Base-by-base conservation (phyloP, 1,140 invertebrate species). In the Drosophila bipectinata region DNA sequence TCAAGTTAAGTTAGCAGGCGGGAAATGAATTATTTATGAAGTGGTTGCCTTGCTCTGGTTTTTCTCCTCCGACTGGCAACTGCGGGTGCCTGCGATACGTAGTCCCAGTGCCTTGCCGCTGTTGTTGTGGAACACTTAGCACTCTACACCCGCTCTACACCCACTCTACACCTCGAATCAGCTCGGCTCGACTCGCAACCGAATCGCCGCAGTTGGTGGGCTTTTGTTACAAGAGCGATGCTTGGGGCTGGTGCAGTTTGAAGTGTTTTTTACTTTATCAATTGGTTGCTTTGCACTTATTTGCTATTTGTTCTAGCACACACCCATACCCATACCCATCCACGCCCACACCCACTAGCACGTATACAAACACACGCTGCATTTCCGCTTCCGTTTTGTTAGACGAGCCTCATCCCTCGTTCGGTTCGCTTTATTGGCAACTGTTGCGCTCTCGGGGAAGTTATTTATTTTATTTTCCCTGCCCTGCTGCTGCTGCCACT, bases 1-100 rank as follows among this genome's bases (percentile, higher is more conserved):
- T 81, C 64, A 88, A 87, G 82, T 83, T 79, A 67, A 84, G 82
- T 77, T 78, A 79, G 75, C 77, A 81, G 77, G 74, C 85, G 78
- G 79, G 79, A 89, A 91, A 90, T 91, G 89, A 91, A 91, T 91
- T 91, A 91, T 91, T 91, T 91, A 91, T 91, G 89, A 91, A 91
- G 89, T 89, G 89, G 79, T 87, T 85, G 77, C 72, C 72, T 64
- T 59, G 58, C 66, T 74, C 60, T 77, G 73, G 64, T 76, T 64
- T 74, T 66, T 52, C 57, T 57, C 72, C 52, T 26, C 72, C 21
- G 41, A 53, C 67, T 32, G 47, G 18, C 41, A 15, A 14, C 41
- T 44, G 41, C 41, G 14, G 15, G 53, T 72, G 52, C 14, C 15
- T 53, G 47, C 21, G 41, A 44, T 47, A 37, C 49, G 30, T 37